phyloP scores from a whole-genome alignment of 2,113 vertebrate species.

The Cnemophilus loriae region DNA sequence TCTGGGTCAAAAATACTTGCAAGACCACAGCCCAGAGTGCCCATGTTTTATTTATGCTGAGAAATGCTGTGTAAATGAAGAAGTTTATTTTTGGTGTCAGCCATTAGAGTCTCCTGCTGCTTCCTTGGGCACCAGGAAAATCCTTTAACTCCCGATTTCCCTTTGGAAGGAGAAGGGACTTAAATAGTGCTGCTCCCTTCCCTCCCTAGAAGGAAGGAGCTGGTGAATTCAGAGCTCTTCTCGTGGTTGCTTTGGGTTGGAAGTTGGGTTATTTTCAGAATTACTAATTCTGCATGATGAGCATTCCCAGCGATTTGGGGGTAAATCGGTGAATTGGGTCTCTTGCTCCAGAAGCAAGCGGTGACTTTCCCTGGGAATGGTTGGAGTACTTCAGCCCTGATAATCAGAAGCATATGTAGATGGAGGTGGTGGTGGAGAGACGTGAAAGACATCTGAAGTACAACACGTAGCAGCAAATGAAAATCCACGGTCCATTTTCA shows the following conservation, averaged over 20 bases:
- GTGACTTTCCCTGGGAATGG: neutral
- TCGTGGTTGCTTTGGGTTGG: neutral
- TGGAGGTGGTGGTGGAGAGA: neutral
- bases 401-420: neutral
- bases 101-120: neutral
- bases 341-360: neutral
- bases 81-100: neutral
- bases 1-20: neutral
- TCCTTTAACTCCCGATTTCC: neutral
- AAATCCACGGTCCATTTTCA: fast-evolving
- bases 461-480: neutral
- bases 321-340: neutral
- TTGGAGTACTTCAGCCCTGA: neutral
- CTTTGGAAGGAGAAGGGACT: neutral
- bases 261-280: neutral
- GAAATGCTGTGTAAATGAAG: neutral
- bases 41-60: neutral
- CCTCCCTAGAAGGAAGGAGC: neutral
- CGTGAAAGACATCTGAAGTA: neutral
- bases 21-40: neutral
- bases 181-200: neutral
- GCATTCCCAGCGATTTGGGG: neutral
- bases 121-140: neutral
- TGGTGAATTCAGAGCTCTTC: neutral
- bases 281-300: fast-evolving